Base-by-base conservation (phyloP, 2,113 vertebrate genomes). In the Aptenodytes forsteri region DNA sequence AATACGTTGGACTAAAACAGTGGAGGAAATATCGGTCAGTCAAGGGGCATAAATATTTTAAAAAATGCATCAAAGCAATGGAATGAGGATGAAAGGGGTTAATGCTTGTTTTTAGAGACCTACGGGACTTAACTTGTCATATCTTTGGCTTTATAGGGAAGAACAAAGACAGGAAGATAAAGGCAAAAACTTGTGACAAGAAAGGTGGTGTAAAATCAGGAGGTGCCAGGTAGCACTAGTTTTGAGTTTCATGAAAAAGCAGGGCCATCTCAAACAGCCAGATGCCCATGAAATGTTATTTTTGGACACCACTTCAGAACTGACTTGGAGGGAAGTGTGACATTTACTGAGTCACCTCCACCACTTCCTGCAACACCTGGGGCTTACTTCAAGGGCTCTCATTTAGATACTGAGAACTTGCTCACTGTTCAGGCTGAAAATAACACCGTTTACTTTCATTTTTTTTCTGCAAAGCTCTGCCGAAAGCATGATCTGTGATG, bases 351-450 rank as follows among this genome's bases (percentile, higher is more conserved):
- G 90, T 97, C 96, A 97, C 89, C 91, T 81, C 77, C 85, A 95
- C 93, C 90, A 96, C 94, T 97, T 97, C 95, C 96, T 96, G 91
- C 83, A 97, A 95, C 94, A 95, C 96, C 96, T 95, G 94, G 95
- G 50, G 67, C 90, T 95, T 59, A 95, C 90, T 96, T 97, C 88
- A 95, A 97, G 91, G 56, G 46, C 64, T 92, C 86, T 95, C 93
- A 96, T 96, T 95, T 96, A 97, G 93, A 89, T 96, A 96, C 93
- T 80, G 58, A 96, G 95, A 97, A 97, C 8, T 93, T 85, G 90
- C 92, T 97, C 54, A 50, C 75, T 95, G 67, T 81, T 97, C 67
- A 95, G 69, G 73, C 70, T 94, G 93, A 97, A 96, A 96, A 95
- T 85, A 91, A 94, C 83, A 92, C 32, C 42, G 0, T 86, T 97